Evolutionary conservation across 2,888 invertebrate species (phyloP), one percentile per base, ranked within the genome.

Genomic region (Drosophila mercatorum): DNA sequence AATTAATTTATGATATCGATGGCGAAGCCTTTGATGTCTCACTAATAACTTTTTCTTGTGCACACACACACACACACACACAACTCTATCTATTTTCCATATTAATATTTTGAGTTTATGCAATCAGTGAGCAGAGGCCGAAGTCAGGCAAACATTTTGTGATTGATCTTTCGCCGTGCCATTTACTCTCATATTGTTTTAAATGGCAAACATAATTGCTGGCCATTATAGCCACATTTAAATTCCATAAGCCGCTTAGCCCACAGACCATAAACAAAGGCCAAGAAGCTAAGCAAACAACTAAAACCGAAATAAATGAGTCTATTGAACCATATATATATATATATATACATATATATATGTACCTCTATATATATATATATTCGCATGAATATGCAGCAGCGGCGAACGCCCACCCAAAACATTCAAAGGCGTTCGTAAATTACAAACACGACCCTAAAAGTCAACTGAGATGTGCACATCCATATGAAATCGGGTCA

Each of bases 1-100:
- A 86, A 86, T 88, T 88, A 88, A 85, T 88, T 86, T 83, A 85
- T 85, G 66, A 82, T 75, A 84, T 76, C 57, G 67, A 69, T 76
- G 68, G 69, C 59, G 14, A 14, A 67, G 72, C 68, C 73, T 86
- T 80, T 72, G 84, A 78, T 83, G 84, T 78, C 65, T 77, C 40
- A 67, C 78, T 86, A 83, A 86, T 83, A 80, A 75, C 72, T 61
- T 59, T 71, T 73, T 75, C 68, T 36, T 51, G 22, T 51, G 17
- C 6, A 36, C 51, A 36, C 22, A 51, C 17, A 49, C 22, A 22
- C 22, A 22, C 22, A 22, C 22, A 22, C 22, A 2, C 22, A 2
- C 22, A 22, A 22, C 22, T 11, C 31, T 43, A 17, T 12, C 14
- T 22, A 56, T 75, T 85, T 81, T 77, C 75, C 75, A 83, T 77